Evolutionary conservation across 2,888 invertebrate species (phyloP), one percentile per base, ranked within the genome.

Genomic region (Ceriagrion tenellum): DNA sequence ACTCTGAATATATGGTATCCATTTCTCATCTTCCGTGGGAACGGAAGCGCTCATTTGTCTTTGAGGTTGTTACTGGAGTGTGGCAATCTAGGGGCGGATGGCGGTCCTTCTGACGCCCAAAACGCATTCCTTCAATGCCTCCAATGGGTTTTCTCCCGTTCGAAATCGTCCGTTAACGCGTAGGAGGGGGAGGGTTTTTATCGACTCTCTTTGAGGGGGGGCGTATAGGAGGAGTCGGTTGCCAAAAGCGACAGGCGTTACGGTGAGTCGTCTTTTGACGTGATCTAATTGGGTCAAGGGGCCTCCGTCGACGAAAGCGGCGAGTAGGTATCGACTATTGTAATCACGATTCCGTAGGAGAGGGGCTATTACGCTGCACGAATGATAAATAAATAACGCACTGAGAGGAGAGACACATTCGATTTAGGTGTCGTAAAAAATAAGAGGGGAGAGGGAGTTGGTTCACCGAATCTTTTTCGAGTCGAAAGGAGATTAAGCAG

Each of bases 341-440:
- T 81, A 81, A 81, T 81, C 81, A 81, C 81, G 35, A 81, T 35
- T 81, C 35, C 16, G 81, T 13, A 35, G 69, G 69, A 69, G 59
- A 20, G 69, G 63, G 69, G 69, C 35, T 81, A 16, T 81, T 81
- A 30, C 35, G 81, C 18, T 81, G 81, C 81, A 81, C 35, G 81
- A 81, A 81, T 81, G 81, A 81, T 81, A 81, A 81, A 81, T 81
- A 81, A 81, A 35, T 35, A 35, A 81, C 69, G 69, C 69, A 69
- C 26, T 20, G 59, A 20, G 26, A n/a, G n/a, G n/a, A n/a, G 81
- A 35, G 81, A 26, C 35, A 16, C 35, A 35, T 81, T 35, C 81
- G 81, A 81, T 81, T 35, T 16, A 35, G 30, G 81, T 81, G 8
- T 81, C 81, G 35, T 35, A 81, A 81, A 81, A 30, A 59, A 59